Conservation (phyloP, 2,888 invertebrate genomes). For the Hyles lineata region DNA sequence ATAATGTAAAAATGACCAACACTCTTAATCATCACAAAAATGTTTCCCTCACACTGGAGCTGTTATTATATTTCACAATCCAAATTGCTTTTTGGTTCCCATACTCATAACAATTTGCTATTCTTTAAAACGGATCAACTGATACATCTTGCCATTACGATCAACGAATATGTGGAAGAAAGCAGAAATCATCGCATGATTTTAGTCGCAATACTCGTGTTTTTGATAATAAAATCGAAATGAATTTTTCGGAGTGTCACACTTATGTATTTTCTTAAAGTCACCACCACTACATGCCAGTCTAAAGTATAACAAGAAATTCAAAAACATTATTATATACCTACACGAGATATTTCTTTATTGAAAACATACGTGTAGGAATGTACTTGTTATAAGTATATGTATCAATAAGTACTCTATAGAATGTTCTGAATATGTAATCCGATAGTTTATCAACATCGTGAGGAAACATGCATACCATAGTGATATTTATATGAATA, state of each 20-base stretch:
- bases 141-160: background rate
- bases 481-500: too few relatives aligned
- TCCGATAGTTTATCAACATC: too few relatives aligned
- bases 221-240: background rate
- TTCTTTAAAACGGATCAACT: slow-evolving; percentile 16
- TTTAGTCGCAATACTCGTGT: background rate
- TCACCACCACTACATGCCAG: background rate
- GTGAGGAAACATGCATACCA: too few relatives aligned
- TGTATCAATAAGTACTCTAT: background rate
- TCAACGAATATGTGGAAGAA: background rate
- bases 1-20: slow-evolving; percentile 17
- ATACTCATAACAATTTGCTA: slow-evolving; percentile 14
- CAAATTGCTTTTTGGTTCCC: slow-evolving; percentile 14
- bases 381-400: background rate
- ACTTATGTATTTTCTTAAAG: background rate
- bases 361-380: background rate
- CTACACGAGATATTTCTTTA: background rate
- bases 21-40: slow-evolving; percentile 1
- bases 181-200: background rate
- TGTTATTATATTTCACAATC: slow-evolving; percentile 20
- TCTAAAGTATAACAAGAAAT: background rate
- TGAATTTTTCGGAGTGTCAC: background rate
- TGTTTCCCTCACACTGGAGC: slow-evolving; percentile 9
- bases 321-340: background rate
- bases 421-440: background rate